These are phyloP conservation scores for Lithosia quadra DNA, from an alignment of 2,888 invertebrate species.

Conservation along the genomic window DNA sequence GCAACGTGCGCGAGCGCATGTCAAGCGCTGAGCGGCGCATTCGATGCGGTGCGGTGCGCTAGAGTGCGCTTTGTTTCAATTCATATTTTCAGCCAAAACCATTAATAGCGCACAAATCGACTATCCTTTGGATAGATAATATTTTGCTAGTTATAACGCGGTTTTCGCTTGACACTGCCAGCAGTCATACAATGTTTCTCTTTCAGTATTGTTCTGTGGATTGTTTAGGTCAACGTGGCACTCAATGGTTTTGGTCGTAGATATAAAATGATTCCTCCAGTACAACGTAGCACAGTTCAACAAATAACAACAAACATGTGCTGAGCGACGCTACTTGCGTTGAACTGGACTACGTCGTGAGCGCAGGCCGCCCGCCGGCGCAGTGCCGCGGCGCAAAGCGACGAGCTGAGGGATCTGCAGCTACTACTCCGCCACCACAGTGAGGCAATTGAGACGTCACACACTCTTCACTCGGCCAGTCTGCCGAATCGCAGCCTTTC, in stretches of 20 bases:
- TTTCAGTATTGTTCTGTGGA: neutral
- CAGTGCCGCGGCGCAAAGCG: constrained; percentile 13
- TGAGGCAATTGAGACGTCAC: constrained; percentile 17
- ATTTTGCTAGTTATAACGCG: no score
- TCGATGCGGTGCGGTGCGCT: no score
- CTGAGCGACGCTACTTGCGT: no score
- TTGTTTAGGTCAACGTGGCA: neutral
- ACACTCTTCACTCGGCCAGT: neutral
- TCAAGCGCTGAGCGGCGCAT: no score
- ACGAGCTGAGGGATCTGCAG: constrained; percentile 1
- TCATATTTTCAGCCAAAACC: neutral
- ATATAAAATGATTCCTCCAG: neutral
- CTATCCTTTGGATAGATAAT: no score
- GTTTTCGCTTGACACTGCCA: no score
- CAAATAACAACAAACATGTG: no score
- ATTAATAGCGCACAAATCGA: neutral
- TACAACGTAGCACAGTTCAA: neutral
- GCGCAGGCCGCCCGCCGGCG: neutral
- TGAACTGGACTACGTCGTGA: neutral
- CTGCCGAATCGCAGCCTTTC: neutral
- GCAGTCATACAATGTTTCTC: neutral
- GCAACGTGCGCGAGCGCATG: no score
- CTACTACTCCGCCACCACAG: constrained; percentile 20
- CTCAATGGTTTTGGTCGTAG: neutral
- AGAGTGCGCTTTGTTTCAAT: neutral